phyloP scores from a whole-genome alignment of 2,888 invertebrate genomes.

The Oscheius sp. region DNA sequence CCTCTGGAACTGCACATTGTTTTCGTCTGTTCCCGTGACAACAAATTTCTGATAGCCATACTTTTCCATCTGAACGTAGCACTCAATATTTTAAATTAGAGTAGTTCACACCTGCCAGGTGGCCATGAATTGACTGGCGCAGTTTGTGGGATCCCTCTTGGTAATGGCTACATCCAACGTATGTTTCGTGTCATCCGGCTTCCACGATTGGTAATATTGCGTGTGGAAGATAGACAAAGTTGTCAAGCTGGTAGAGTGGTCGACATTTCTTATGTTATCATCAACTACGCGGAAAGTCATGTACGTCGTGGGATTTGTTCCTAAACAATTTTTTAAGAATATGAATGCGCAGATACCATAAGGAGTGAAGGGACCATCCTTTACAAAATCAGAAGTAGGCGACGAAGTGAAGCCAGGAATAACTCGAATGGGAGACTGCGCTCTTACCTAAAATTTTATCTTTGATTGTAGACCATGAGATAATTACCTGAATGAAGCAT shows the following conservation, averaged over 20 bases:
- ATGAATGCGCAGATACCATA: background rate
- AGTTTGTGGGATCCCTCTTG: constrained; percentile 42
- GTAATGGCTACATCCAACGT: constrained; percentile 28
- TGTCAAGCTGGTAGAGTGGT: constrained; percentile 32
- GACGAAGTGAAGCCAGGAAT: constrained; percentile 43
- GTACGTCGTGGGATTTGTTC: constrained; percentile 28
- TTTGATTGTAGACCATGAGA: background rate
- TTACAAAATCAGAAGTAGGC: constrained; percentile 41
- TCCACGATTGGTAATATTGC: constrained; percentile 27
- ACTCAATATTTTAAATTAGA: background rate
- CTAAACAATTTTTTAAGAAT: background rate
- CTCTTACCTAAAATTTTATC: background rate
- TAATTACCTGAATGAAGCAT: constrained; percentile 22
- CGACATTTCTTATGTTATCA: constrained; percentile 36
- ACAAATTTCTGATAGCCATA: constrained; percentile 41
- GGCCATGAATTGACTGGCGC: constrained; percentile 53
- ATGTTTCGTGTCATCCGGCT: background rate
- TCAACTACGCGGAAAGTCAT: constrained; percentile 51
- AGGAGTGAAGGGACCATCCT: constrained; percentile 39
- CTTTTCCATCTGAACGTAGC: background rate
- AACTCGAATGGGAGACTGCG: constrained; percentile 6
- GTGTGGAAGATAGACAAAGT: constrained; percentile 18
- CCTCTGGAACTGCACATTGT: constrained; percentile 40
- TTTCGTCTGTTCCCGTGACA: constrained; percentile 44
- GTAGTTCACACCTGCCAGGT: background rate